phyloP scores from a whole-genome alignment of 2,797 vertebrate genomes.

The Chloroceryle inda region DNA sequence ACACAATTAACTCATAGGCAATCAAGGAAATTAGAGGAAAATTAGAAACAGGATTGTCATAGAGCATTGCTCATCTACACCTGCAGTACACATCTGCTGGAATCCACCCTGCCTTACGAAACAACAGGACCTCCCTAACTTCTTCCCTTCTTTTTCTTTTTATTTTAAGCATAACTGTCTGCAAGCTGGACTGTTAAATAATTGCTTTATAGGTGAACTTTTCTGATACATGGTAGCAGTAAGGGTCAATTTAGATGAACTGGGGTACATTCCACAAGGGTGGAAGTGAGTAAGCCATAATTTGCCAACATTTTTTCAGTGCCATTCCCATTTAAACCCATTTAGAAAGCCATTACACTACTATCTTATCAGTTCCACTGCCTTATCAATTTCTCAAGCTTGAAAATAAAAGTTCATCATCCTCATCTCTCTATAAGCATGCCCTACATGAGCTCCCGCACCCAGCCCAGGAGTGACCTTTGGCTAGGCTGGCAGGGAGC shows the following conservation, averaged over 20 bases:
- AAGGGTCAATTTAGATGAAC: not conserved
- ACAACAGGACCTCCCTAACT: not conserved
- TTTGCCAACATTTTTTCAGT: not conserved
- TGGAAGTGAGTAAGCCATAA: accelerated
- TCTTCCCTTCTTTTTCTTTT: too few species aligned
- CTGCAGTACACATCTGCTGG: slow-evolving; percentile 74
- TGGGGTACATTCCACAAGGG: not conserved
- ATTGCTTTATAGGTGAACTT: accelerated
- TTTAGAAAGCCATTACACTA: not conserved
- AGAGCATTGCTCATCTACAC: slow-evolving; percentile 71
- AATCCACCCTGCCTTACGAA: slow-evolving; percentile 25
- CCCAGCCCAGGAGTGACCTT: not conserved
- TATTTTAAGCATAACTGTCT: not conserved
- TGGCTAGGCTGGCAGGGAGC: accelerated
- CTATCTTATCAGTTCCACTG: not conserved
- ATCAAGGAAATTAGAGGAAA: slow-evolving; percentile 78
- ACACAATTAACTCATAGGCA: slow-evolving; percentile 76
- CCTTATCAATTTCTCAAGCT: not conserved
- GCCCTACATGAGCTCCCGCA: not conserved
- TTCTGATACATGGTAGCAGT: accelerated
- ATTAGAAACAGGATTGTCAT: slow-evolving; percentile 69
- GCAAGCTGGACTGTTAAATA: not conserved
- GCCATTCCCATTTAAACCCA: not conserved
- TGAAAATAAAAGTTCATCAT: not conserved
- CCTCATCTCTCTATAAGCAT: not conserved